Base-by-base conservation (phyloP, 2,888 invertebrate genomes). In the Pheosia tremula region DNA sequence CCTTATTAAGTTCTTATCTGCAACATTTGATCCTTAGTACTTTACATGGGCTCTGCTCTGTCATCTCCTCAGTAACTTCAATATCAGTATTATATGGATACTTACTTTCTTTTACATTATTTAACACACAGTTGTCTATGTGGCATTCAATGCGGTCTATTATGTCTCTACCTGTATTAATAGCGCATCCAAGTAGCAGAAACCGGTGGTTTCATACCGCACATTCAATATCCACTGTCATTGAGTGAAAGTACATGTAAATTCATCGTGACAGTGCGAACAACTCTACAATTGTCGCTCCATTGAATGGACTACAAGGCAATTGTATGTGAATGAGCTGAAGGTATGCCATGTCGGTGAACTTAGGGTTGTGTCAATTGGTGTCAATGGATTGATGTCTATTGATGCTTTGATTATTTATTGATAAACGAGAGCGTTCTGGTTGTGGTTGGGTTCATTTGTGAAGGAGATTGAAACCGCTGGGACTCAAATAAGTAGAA, bases 291-390 rank as follows among this genome's bases (percentile, higher is more conserved):
- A 53, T 53, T 37, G 53, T 53, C 4, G 4, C 24, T 7, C 39
- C 65, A 62, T 71, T 69, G 63, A 78, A 69, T 75, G 60, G 59
- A 59, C 56, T 59, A 57, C 64, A 67, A 62, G 65, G 68, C 64
- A 63, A 73, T 77, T 77, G 71, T 74, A 71, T 74, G 59, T 76
- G 77, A 82, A 80, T 79, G 75, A 73, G 69, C 69, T 61, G 63
- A 69, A 79, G 75, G 69, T 69, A 64, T 61, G 57, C 41, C 13
- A 63, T 72, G 82, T 79, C 77, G 68, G 67, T 77, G 80, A 80
- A 78, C 82, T 69, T 70, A 71, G 75, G 71, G 75, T 73, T 60
- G 62, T 68, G 75, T 80, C 79, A 78, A 82, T 82, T 80, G 80
- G 66, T 72, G 75, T 76, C 77, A 81, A 80, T 79, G 63, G 66